Percentiles rank a stretch among this genome's conserved stretches.
phyloP scores from a whole-genome alignment of 2,113 vertebrate genomes.

The Orcinus orca region DNA sequence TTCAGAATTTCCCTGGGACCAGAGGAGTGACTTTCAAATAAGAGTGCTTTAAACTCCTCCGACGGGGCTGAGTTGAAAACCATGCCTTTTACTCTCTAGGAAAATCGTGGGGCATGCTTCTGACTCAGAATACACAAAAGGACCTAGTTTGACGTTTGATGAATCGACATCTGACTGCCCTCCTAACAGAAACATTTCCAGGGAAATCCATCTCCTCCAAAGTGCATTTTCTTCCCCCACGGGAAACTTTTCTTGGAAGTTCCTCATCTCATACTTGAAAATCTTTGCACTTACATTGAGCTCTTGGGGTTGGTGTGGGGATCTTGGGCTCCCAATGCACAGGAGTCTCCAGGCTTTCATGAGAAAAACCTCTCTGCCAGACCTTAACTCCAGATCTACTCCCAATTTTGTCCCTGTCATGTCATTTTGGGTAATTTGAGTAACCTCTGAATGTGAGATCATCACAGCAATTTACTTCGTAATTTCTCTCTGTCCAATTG shows the following conservation, averaged over 20 bases:
- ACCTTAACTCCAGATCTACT: not conserved
- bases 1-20: not conserved
- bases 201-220: not conserved
- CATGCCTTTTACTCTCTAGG: not conserved
- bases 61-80: not conserved
- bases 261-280: accelerated
- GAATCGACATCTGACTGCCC: not conserved
- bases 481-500: not conserved
- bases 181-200: not conserved
- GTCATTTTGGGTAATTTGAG: not conserved
- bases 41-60: not conserved
- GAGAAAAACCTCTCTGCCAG: not conserved
- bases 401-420: not conserved
- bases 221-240: not conserved
- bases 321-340: accelerated
- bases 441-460: not conserved
- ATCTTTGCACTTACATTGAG: accelerated
- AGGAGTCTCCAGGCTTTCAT: not conserved
- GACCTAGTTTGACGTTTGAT: accelerated
- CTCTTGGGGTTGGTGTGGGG: accelerated
- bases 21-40: not conserved
- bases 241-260: not conserved
- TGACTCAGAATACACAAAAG: not conserved
- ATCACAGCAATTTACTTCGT: not conserved
- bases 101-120: accelerated